These are phyloP conservation scores for Cartodere bifasciata DNA, from an alignment of 2,888 invertebrate species.

Conservation along the genomic window DNA sequence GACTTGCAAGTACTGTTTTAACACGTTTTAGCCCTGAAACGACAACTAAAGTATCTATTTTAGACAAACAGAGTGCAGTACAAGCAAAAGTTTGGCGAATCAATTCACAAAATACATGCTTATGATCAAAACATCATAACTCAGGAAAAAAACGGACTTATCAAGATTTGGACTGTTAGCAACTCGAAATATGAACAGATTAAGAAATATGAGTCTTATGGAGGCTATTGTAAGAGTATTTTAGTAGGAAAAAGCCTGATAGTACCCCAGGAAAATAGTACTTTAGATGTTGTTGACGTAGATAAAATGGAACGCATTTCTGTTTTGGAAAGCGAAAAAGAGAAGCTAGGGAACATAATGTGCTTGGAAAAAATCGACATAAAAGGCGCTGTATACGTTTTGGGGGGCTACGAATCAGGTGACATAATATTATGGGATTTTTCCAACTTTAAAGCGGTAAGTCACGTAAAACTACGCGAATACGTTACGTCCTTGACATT, in stretches of 20 bases:
- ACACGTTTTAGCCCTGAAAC: slow-evolving; percentile 1
- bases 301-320: slow-evolving; percentile 31
- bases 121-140: slow-evolving; percentile 50
- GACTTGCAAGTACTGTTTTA: slow-evolving; percentile 52
- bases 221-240: slow-evolving; percentile 60
- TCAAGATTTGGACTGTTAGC: slow-evolving; percentile 50
- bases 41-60: slow-evolving; percentile 23
- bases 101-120: slow-evolving; percentile 49
- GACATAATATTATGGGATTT: slow-evolving; percentile 60
- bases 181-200: slow-evolving; percentile 47
- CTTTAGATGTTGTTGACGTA: slow-evolving; percentile 37
- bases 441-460: slow-evolving; percentile 43
- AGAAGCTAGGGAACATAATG: slow-evolving; percentile 51
- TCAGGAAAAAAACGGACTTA: slow-evolving; percentile 60
- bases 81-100: slow-evolving; percentile 51
- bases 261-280: slow-evolving; percentile 49
- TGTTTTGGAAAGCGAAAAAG: slow-evolving; percentile 33
- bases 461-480: slow-evolving; percentile 44
- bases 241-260: slow-evolving; percentile 47
- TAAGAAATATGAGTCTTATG: slow-evolving; percentile 45
- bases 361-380: slow-evolving; percentile 42
- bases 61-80: slow-evolving; percentile 59
- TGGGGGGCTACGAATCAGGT: slow-evolving; percentile 65
- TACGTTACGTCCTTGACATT: slow-evolving; percentile 63
- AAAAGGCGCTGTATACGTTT: slow-evolving; percentile 40